A percentile compares a stretch with the other conserved stretches of the same genome.
phyloP scores from a whole-genome alignment of 2,888 invertebrate species.

The Hartigia nigra region DNA sequence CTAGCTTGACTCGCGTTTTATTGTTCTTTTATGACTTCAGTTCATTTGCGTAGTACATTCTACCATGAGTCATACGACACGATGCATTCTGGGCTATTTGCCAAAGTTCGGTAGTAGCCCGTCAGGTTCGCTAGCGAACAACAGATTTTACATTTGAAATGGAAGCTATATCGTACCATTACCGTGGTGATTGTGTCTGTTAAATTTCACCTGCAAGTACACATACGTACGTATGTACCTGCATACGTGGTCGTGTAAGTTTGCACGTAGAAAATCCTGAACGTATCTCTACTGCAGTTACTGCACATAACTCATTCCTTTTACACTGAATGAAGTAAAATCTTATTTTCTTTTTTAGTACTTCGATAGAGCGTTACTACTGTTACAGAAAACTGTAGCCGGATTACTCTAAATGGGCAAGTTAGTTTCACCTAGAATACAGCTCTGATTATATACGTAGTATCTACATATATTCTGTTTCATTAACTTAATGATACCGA shows the following conservation, averaged over 20 bases:
- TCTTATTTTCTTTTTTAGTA: not conserved
- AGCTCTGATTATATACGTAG: not conserved
- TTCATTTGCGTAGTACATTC: not conserved
- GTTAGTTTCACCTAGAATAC: not conserved
- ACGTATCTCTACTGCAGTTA: not conserved
- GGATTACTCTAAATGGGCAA: not conserved
- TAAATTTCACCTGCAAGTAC: not conserved
- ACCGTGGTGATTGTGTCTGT: not conserved
- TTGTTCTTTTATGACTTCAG: not conserved
- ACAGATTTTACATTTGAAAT: not conserved
- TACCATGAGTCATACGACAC: not conserved
- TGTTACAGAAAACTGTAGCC: not conserved
- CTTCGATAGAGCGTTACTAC: not conserved
- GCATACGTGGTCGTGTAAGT: not conserved
- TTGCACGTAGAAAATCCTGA: not conserved
- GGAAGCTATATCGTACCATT: not conserved
- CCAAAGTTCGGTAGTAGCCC: not conserved
- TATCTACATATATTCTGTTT: not conserved
- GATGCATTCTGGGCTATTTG: not conserved
- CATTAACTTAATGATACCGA: not conserved
- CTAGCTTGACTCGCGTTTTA: not conserved
- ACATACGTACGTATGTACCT: not conserved
- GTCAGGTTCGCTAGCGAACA: not conserved
- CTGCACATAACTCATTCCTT: not conserved
- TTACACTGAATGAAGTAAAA: not conserved